Percentiles rank a stretch among this genome's conserved stretches.
These are phyloP conservation scores for Montipora foliosa DNA, from an alignment of 64 coral and sea anemone species.

Conservation along the genomic window DNA sequence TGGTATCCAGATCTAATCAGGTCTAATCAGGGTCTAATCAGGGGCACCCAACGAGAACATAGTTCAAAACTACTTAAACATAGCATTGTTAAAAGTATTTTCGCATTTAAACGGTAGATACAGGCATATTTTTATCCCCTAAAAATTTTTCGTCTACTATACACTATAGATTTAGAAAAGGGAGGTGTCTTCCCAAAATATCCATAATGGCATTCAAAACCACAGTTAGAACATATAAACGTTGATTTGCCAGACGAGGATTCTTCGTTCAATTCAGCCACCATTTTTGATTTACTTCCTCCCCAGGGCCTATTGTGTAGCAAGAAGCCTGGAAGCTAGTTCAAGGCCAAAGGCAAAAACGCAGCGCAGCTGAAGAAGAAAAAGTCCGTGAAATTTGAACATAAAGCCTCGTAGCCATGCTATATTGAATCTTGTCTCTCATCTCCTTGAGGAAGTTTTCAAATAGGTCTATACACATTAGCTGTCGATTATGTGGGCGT, in stretches of 20 bases:
- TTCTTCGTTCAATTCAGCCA: neutral
- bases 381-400: no score
- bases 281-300: neutral
- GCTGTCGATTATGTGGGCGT: no score
- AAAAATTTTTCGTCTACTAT: neutral
- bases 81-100: no score
- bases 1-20: no score
- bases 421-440: no score
- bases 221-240: conserved; percentile 77
- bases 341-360: no score
- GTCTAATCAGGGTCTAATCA: no score
- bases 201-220: conserved; percentile 77
- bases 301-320: neutral
- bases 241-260: conserved; percentile 5
- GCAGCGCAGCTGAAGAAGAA: no score
- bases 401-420: no score
- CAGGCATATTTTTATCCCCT: neutral
- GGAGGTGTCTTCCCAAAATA: conserved; percentile 95
- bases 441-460: no score
- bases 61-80: neutral
- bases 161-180: conserved; percentile 84
- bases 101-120: neutral
- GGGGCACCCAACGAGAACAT: no score
- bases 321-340: neutral
- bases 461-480: no score